A percentile compares a stretch with the other conserved stretches of the same genome.
These are phyloP conservation scores for Capromys pilorides DNA, from an alignment of 2,797 vertebrate species.

Conservation along the genomic window DNA sequence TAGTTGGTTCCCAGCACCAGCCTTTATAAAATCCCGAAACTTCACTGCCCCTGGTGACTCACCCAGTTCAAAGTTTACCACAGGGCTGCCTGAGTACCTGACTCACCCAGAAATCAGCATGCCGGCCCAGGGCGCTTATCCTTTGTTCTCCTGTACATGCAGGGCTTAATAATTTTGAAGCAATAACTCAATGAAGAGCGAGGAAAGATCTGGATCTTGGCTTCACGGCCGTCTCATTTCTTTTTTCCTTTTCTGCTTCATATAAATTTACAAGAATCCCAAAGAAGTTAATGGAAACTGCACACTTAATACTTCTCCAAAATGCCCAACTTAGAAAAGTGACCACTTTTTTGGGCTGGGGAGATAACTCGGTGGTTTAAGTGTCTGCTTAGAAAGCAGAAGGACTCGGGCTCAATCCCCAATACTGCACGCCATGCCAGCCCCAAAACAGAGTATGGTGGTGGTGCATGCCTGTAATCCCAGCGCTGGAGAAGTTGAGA, in stretches of 20 bases:
- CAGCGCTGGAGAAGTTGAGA: no score
- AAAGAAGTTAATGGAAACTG: not conserved
- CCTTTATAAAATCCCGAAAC: not conserved
- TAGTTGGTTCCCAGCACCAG: not conserved
- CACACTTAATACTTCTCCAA: not conserved
- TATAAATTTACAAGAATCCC: not conserved
- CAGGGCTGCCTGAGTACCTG: not conserved
- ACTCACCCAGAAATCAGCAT: not conserved
- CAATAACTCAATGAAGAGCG: not conserved
- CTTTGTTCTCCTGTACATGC: not conserved
- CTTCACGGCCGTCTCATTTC: not conserved
- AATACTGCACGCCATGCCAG: no score
- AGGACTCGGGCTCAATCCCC: no score
- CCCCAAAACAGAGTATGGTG: no score
- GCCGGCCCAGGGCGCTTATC: not conserved
- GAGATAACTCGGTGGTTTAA: no score
- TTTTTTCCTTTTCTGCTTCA: not conserved
- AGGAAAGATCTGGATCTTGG: not conserved
- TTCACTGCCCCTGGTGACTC: not conserved
- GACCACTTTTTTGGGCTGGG: not conserved
- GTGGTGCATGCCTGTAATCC: no score
- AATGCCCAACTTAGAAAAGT: not conserved
- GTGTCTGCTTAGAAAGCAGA: no score
- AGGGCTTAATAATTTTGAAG: not conserved
- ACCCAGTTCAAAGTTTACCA: constrained; percentile 20